Evolutionary conservation across 23 tunicate genomes (phyloP).

Genomic region (Styela clava): DNA sequence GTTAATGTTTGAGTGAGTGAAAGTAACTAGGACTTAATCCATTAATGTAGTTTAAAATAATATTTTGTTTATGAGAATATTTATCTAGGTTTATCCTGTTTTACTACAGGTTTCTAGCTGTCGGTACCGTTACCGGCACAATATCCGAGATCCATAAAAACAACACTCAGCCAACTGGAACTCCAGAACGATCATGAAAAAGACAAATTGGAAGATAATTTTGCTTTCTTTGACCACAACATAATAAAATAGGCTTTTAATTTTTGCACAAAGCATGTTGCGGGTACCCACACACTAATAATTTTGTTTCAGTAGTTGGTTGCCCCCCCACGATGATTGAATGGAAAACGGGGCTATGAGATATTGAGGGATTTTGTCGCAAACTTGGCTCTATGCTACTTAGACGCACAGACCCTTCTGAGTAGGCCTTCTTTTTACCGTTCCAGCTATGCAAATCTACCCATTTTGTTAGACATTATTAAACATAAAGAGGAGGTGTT

Average conservation of each 20-base stretch:
- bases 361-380: neutral
- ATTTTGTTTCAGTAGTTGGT: neutral
- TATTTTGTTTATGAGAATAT: neutral
- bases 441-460: no score
- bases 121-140: neutral
- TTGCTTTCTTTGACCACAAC: neutral
- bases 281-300: neutral
- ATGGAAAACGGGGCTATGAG: neutral
- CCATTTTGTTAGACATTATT: neutral
- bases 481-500: neutral
- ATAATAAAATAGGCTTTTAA: neutral
- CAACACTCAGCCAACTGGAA: neutral
- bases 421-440: no score
- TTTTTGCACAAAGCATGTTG: neutral
- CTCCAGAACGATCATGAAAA: neutral
- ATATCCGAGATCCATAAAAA: neutral
- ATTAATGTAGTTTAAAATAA: neutral
- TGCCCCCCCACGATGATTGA: neutral
- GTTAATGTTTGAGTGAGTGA: no score
- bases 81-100: no score
- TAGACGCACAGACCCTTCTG: no score
- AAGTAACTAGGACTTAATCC: neutral
- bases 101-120: no score
- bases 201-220: neutral
- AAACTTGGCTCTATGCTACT: neutral